phyloP scores from a whole-genome alignment of 2,113 vertebrate genomes.

The Forbesichthys agassizii region DNA sequence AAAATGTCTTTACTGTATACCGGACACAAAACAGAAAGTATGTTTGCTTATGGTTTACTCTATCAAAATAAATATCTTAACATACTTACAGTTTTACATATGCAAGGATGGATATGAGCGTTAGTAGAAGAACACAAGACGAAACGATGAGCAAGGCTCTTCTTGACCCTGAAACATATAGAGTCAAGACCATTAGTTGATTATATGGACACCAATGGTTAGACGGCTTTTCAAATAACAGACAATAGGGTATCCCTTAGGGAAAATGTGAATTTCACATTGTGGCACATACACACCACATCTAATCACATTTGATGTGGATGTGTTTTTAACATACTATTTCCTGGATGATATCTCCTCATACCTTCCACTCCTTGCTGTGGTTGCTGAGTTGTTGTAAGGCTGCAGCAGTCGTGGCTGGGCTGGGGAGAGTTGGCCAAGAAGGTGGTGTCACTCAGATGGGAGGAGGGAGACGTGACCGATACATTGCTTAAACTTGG shows the following conservation, averaged over 20 bases:
- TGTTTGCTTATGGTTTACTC: no score
- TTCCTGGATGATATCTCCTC: no score
- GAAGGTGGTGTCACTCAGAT: neutral
- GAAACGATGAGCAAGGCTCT: constrained; percentile 80
- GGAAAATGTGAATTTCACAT: no score
- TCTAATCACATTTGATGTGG: no score
- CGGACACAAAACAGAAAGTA: no score
- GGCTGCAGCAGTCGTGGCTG: neutral
- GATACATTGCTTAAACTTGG: neutral
- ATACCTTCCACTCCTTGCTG: no score
- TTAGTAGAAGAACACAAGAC: constrained; percentile 73
- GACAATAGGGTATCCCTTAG: neutral
- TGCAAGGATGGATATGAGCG: constrained; percentile 73
- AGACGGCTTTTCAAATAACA: neutral
- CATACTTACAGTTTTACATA: constrained; percentile 82
- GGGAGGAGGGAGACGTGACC: constrained; percentile 6
- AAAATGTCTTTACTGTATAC: no score
- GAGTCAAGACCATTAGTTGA: neutral
- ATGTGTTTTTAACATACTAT: no score
- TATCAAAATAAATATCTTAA: no score
- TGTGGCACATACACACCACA: constrained; percentile 39
- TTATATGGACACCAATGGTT: neutral
- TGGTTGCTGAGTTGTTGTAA: no score
- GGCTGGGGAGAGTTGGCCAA: neutral
- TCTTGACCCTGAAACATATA: constrained; percentile 69